Evolutionary conservation across 2,888 invertebrate species (phyloP).

Genomic region (Heliconius aoede): DNA sequence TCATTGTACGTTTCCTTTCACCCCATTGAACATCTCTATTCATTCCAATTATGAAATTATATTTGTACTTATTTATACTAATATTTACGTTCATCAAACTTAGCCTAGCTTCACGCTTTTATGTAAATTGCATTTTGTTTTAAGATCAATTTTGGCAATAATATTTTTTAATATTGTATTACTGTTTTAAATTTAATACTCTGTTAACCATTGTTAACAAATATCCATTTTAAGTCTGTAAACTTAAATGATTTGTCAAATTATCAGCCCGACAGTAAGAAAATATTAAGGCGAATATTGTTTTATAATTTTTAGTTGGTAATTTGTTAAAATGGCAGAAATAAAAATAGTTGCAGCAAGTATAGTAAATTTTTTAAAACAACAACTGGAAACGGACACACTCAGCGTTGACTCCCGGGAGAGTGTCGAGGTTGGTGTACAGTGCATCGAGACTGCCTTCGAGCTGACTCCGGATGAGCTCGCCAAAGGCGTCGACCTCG

Average conservation of each 20-base stretch:
- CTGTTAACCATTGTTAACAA: not conserved
- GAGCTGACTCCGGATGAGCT: conserved; percentile 84
- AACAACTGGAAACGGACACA: conserved; percentile 79
- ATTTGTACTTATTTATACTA: no score
- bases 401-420: conserved; percentile 83
- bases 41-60: no score
- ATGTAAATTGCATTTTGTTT: no score
- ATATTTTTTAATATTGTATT: not conserved
- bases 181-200: not conserved
- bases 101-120: no score
- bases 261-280: conserved; percentile 31
- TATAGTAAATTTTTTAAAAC: conserved; percentile 83
- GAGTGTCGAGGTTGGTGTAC: conserved; percentile 96
- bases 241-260: conserved; percentile 35
- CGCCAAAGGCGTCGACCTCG: conserved; percentile 64
- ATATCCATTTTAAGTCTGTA: not conserved
- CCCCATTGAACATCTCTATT: no score
- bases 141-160: not conserved
- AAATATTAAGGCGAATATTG: conserved; percentile 18
- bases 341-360: conserved; percentile 81
- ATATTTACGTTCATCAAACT: no score
- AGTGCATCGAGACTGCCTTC: conserved; percentile 96
- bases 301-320: conserved; percentile 8
- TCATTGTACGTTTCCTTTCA: no score
- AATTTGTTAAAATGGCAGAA: conserved; percentile 65